Evolutionary conservation across 1,140 invertebrate species (phyloP).

Genomic region (Ylistrum balloti): DNA sequence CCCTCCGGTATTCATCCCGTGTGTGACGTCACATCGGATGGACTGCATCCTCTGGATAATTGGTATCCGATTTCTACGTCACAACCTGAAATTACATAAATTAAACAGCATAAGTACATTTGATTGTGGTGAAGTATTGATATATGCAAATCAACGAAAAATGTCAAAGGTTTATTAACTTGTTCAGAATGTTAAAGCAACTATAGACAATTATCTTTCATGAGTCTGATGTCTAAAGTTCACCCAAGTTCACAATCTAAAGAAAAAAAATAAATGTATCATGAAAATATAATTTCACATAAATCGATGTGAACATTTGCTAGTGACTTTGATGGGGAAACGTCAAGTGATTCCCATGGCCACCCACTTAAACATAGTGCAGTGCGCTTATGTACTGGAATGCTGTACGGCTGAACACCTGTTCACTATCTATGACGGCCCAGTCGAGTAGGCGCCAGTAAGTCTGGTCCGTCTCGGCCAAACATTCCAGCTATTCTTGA

Average conservation of each 20-base stretch:
- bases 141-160: neutral
- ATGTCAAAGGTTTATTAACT: neutral
- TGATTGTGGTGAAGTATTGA: neutral
- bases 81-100: neutral
- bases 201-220: no score
- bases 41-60: slow-evolving; percentile 21
- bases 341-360: slow-evolving; percentile 4
- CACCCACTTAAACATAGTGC: neutral
- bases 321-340: neutral
- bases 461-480: slow-evolving; percentile 31
- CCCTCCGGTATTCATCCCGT: neutral
- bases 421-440: slow-evolving; percentile 37
- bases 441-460: slow-evolving; percentile 12
- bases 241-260: neutral
- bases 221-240: neutral
- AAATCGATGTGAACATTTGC: slow-evolving; percentile 3
- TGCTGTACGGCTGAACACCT: neutral
- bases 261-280: neutral
- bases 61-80: slow-evolving; percentile 32
- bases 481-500: slow-evolving; percentile 32
- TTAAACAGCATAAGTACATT: neutral
- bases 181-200: neutral
- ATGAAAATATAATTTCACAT: neutral
- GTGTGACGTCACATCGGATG: slow-evolving; percentile 29
- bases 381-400: slow-evolving; percentile 2